These are phyloP conservation scores for Aplochiton taeniatus DNA, from an alignment of 2,797 vertebrate species.

Conservation along the genomic window DNA sequence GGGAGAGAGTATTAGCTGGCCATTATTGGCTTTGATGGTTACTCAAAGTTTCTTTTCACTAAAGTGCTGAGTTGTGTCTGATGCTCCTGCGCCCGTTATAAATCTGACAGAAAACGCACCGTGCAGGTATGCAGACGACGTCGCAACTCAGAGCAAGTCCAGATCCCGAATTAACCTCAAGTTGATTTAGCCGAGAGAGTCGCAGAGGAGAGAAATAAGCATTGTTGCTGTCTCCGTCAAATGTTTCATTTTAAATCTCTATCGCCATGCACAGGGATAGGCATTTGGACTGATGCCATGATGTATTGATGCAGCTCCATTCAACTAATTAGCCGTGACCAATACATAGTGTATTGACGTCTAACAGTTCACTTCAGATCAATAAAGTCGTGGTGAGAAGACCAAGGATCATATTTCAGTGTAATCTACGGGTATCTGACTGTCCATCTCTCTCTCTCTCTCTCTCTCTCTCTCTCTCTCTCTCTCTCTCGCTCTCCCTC, in stretches of 20 bases:
- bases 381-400: background rate
- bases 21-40: slow-evolving; percentile 50
- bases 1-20: slow-evolving; percentile 34
- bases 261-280: too few relatives aligned
- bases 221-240: too few relatives aligned
- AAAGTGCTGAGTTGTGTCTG: background rate
- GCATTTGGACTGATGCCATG: too few relatives aligned
- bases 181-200: too few relatives aligned
- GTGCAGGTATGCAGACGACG: background rate
- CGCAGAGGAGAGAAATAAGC: too few relatives aligned
- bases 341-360: too few relatives aligned
- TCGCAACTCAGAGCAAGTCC: too few relatives aligned
- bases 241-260: too few relatives aligned
- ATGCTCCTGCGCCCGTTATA: background rate
- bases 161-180: too few relatives aligned
- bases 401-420: background rate
- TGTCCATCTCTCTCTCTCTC: background rate
- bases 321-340: too few relatives aligned
- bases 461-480: background rate
- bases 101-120: background rate
- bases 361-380: too few relatives aligned
- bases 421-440: background rate
- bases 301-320: too few relatives aligned
- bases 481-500: slow-evolving; percentile 4
- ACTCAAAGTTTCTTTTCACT: slow-evolving; percentile 18